Evolutionary conservation across 2,113 vertebrate species (phyloP).

Genomic region (Prunella fulvescens): DNA sequence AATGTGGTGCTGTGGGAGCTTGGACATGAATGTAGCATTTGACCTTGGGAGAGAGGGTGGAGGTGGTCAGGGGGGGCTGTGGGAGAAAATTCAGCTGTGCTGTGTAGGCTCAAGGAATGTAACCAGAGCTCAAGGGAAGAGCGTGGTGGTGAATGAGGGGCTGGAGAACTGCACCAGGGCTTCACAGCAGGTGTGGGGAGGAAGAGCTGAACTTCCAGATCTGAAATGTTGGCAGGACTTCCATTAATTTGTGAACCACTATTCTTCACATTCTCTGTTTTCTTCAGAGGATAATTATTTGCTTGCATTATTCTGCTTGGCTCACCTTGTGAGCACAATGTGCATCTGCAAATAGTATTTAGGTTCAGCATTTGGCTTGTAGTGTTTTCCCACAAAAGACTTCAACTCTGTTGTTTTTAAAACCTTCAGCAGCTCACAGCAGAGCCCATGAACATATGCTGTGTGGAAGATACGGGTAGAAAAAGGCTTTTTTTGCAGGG

Average conservation of each 20-base stretch:
- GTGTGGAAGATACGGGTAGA: background rate
- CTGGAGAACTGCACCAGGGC: background rate
- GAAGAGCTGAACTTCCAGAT: background rate
- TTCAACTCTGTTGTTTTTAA: background rate
- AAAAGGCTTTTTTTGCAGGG: background rate
- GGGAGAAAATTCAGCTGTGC: background rate
- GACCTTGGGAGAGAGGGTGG: background rate
- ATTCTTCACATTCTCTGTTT: background rate
- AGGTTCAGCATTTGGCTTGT: background rate
- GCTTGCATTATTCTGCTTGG: background rate
- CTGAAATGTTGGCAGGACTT: background rate
- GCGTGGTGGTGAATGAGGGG: rapidly evolving
- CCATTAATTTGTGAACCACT: background rate
- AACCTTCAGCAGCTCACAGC: background rate
- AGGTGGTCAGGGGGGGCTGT: background rate
- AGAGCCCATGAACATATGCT: background rate
- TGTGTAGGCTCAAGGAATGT: background rate
- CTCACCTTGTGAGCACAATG: background rate
- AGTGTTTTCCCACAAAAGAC: background rate
- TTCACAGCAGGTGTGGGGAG: background rate
- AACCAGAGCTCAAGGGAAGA: background rate
- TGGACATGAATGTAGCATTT: background rate
- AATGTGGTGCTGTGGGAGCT: background rate
- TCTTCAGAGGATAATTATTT: slow-evolving; percentile 3
- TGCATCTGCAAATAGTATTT: background rate